Evolutionary conservation across 2,888 invertebrate genomes (phyloP), one percentile per base, ranked within the genome.

Genomic region (Agrochola lychnidis): DNA sequence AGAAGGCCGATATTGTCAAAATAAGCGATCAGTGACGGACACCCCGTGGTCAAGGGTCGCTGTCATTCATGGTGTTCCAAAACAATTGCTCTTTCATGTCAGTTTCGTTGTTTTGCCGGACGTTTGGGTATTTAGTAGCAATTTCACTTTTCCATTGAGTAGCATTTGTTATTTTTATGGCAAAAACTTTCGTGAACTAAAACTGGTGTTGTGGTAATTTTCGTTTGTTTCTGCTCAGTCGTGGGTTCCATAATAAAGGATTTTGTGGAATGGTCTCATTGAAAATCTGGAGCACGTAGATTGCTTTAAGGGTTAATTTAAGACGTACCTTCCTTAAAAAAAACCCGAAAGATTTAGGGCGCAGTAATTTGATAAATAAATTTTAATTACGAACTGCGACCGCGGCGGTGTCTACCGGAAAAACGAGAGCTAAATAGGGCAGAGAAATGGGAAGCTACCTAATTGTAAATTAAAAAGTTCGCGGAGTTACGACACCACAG

Each of bases 401-500:
- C 90, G 91, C 91, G 92, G 92, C 91, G 89, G 90, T 91, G 93
- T 94, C 93, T 93, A 94, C 95, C 94, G 95, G 95, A 95, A 96
- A 96, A 96, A 95, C 94, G 95, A 94, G 94, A 96, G 96, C 96
- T 96, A 96, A 96, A 96, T 96, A 96, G 96, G 96, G 94, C 96
- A 96, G 95, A 95, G 96, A 96, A 96, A 96, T 96, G 96, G 95
- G 96, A 96, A 96, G 96, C 96, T 96, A 96, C 96, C 96, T 96
- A 96, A 96, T 96, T 96, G 96, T 96, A 96, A 96, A 96, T 96
- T 96, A 96, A 96, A 96, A 96, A 96, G 96, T 96, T 96, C 96
- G 96, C 95, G 94, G 95, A 96, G 96, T 96, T 96, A 96, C 96
- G 95, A 96, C 96, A 96, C 96, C 96, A 96, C 96, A 96, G 96